Percentiles rank a stretch among this genome's conserved stretches.
phyloP scores from a whole-genome alignment of 2,113 vertebrate genomes.

The Alectura lathami region DNA sequence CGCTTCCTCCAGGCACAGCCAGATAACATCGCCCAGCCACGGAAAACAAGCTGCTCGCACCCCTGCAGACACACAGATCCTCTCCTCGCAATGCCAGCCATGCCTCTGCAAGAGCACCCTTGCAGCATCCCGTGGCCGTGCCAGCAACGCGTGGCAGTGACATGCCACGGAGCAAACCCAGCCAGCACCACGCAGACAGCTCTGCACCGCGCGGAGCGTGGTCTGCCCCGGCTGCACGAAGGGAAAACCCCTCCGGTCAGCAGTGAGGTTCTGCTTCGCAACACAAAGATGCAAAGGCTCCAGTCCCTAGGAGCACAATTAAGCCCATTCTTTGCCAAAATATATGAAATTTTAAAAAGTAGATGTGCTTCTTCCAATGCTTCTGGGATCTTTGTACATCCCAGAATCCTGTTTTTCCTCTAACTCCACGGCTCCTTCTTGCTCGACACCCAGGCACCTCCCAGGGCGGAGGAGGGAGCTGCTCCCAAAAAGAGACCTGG shows the following conservation, averaged over 20 bases:
- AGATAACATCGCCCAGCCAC: not conserved
- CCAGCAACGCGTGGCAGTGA: no score
- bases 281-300: not conserved
- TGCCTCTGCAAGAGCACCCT: not conserved
- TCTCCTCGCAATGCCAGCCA: rapidly evolving
- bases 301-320: not conserved
- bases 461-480: not conserved
- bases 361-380: not conserved
- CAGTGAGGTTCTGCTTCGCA: not conserved
- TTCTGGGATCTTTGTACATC: not conserved
- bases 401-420: not conserved
- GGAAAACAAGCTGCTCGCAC: not conserved
- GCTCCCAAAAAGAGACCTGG: not conserved
- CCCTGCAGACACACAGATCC: rapidly evolving
- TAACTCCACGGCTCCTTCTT: not conserved
- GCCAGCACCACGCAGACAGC: no score
- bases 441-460: not conserved
- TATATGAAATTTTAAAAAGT: no score
- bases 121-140: no score
- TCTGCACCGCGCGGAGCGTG: no score
- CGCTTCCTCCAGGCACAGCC: not conserved
- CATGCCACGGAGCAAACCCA: no score
- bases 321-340: not conserved
- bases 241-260: no score
- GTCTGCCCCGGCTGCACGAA: no score